These are phyloP conservation scores for Chrosomus eos DNA, from an alignment of 2,797 vertebrate species.

Conservation along the genomic window DNA sequence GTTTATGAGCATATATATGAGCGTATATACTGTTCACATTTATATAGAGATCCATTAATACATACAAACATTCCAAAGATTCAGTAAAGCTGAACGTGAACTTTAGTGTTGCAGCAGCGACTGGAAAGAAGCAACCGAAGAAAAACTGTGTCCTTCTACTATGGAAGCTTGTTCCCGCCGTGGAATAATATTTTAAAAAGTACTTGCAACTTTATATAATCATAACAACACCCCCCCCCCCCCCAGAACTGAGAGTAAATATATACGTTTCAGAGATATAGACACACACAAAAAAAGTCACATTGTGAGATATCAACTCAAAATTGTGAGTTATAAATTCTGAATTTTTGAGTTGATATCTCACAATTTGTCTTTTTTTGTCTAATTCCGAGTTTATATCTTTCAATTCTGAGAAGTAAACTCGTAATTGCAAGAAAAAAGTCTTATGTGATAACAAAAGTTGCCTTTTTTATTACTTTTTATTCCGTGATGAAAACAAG, in stretches of 20 bases:
- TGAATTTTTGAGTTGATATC: not conserved
- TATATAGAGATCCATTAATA: conserved; percentile 27
- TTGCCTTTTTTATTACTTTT: not conserved
- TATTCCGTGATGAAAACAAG: not conserved
- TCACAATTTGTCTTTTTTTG: not conserved
- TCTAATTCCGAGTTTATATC: no score
- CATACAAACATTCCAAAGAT: conserved; percentile 18
- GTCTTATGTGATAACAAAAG: not conserved
- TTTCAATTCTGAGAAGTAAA: not conserved
- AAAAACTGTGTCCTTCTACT: not conserved
- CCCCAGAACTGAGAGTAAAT: no score
- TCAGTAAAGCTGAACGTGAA: conserved; percentile 14
- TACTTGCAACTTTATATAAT: not conserved
- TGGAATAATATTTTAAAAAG: not conserved
- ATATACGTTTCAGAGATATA: no score
- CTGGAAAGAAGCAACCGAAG: conserved; percentile 18
- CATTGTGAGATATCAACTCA: no score
- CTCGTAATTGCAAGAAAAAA: not conserved
- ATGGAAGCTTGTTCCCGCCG: not conserved
- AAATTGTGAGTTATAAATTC: no score
- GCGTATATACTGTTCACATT: conserved; percentile 14
- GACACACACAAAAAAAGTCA: no score
- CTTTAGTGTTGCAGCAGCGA: conserved; percentile 14
- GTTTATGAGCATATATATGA: conserved; percentile 26
- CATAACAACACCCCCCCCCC: no score